These are phyloP conservation scores for Balearica regulorum DNA, from an alignment of 2,797 vertebrate species.

Conservation along the genomic window DNA sequence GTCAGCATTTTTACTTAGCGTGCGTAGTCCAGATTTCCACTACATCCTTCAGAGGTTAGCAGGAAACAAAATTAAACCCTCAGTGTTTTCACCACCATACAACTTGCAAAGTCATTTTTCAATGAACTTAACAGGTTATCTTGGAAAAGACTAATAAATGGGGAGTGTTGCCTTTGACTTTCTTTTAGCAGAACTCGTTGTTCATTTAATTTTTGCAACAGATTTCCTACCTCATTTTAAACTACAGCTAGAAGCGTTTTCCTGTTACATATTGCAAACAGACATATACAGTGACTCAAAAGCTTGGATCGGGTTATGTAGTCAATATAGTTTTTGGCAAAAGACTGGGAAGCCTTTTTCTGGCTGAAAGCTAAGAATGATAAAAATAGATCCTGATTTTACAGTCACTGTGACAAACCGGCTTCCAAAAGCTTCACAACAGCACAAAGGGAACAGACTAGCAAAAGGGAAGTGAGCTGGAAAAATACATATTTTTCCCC, in stretches of 20 bases:
- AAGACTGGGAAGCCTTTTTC: constrained; percentile 35
- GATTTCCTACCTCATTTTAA: constrained; percentile 26
- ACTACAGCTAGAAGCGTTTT: constrained; percentile 22
- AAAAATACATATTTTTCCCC: constrained; percentile 27
- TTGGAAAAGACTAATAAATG: constrained; percentile 27
- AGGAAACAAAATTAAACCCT: constrained; percentile 43
- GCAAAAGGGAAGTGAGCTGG: constrained; percentile 32
- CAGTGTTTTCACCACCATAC: not conserved
- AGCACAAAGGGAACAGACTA: constrained; percentile 37
- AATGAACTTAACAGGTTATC: constrained; percentile 27
- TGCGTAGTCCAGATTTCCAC: constrained; percentile 17
- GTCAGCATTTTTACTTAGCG: constrained; percentile 1
- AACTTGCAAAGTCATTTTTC: constrained; percentile 53
- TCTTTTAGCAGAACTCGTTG: not conserved
- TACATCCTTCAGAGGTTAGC: constrained; percentile 43
- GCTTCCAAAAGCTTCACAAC: constrained; percentile 48
- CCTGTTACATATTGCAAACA: constrained; percentile 58
- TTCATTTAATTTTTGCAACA: constrained; percentile 48
- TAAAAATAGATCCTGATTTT: constrained; percentile 64
- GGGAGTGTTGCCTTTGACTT: constrained; percentile 28
- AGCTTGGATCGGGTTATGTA: not conserved
- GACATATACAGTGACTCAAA: constrained; percentile 34
- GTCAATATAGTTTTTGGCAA: constrained; percentile 49
- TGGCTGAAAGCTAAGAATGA: constrained; percentile 54
- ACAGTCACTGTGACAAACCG: constrained; percentile 46